Base-by-base conservation (phyloP, 2,888 invertebrate species). In the Platycheirus albimanus region DNA sequence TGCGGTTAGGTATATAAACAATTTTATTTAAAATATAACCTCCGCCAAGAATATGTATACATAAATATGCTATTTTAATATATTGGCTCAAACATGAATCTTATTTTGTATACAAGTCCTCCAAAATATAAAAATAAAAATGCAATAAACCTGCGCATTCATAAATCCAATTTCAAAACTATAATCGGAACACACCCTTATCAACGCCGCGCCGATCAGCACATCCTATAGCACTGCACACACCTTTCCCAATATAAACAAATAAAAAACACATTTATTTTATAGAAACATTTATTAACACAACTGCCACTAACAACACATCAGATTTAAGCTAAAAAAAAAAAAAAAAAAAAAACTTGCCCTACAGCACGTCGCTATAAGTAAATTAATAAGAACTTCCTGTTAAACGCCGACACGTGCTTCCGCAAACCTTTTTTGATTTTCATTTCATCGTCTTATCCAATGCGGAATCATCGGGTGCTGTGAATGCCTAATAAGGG, bases 301-400 rank as follows among this genome's bases (percentile, higher is more conserved):
- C 10, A 28, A 11, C 43, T 19, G 10, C 43, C 41, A 17, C 28
- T 7, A 5, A 24, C 41, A 36, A 41, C 3, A 24, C 10, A 17
- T 7, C 11, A 17, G 17, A 30, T 61, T 47, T 49, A 28, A 8
- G 19, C 30, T 36, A 52, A 81, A 76, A 63, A 47, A 41, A 30
- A 71, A 81, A 4, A 81, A 52, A 81, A 76, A 63, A 47, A 41
- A 30, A 71, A 81, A 4, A 81, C 70, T 58, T 81, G 61, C 58
- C 33, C 8, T 17, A 13, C 8, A 24, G 28, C 58, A 75, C 15
- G 64, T 43, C 24, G 20, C 33, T 41, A 58, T 38, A 58, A 28
- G 72, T 63, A 83, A 83, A 83, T 83, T 83, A 83, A 83, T 83
- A 83, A 83, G 78, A 83, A 74, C 78, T 83, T 83, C 83, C 83